Evolutionary conservation across 2,888 invertebrate genomes (phyloP).

Genomic region (Hydropsyche betteni): DNA sequence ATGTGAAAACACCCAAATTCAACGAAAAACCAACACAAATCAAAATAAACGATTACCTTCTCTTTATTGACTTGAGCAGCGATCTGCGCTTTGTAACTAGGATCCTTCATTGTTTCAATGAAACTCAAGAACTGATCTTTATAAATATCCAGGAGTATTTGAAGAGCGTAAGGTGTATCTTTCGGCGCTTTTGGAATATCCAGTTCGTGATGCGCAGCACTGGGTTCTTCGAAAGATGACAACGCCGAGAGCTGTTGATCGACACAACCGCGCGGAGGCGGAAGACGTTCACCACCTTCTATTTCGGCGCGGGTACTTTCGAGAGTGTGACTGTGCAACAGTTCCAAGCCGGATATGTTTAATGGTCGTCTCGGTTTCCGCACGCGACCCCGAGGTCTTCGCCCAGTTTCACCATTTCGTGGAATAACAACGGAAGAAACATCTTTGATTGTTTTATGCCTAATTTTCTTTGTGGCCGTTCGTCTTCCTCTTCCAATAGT

Average conservation of each 20-base stretch:
- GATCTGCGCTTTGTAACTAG: slow-evolving; percentile 76
- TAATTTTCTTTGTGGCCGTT: slow-evolving; percentile 61
- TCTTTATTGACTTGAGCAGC: slow-evolving; percentile 83
- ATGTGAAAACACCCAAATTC: slow-evolving; percentile 25
- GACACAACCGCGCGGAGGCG: slow-evolving; percentile 89
- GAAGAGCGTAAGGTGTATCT: slow-evolving; percentile 84
- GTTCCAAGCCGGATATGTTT: slow-evolving; percentile 86
- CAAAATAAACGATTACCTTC: slow-evolving; percentile 64
- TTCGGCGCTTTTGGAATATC: slow-evolving; percentile 82
- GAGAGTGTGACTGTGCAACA: slow-evolving; percentile 88
- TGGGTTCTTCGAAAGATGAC: slow-evolving; percentile 72
- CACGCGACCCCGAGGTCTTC: slow-evolving; percentile 67
- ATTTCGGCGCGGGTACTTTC: slow-evolving; percentile 84
- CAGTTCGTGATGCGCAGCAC: slow-evolving; percentile 80
- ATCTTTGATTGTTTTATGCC: slow-evolving; percentile 64
- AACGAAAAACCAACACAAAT: not conserved
- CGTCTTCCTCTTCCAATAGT: slow-evolving; percentile 60
- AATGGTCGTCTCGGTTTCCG: slow-evolving; percentile 73
- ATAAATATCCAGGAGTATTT: slow-evolving; percentile 86
- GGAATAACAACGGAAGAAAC: slow-evolving; percentile 50
- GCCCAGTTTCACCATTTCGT: not conserved
- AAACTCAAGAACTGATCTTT: slow-evolving; percentile 86
- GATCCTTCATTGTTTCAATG: slow-evolving; percentile 84
- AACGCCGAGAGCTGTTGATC: slow-evolving; percentile 88
- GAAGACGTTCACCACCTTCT: slow-evolving; percentile 57